Base-by-base conservation (phyloP, 2,113 vertebrate species). In the Tragelaphus imberbis region DNA sequence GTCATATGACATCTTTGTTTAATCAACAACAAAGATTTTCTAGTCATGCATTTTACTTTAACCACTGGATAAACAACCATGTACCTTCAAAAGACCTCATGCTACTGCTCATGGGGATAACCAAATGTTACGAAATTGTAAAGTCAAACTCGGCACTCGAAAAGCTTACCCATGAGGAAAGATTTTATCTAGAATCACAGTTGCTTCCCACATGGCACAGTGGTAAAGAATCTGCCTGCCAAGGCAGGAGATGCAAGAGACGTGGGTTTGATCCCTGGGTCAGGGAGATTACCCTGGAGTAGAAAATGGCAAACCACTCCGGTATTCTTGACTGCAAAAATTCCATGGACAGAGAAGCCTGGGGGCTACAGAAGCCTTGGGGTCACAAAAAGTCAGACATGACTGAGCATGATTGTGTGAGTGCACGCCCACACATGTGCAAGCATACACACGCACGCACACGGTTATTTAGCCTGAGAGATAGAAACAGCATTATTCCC, bases 1-100 rank as follows among this genome's bases (percentile, higher is more conserved):
- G 80, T 84, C 59, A 58, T 40, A 80, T 71, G 84, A 95, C 51
- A 88, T 84, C 56, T 79, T 92, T 30, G 30, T 95, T 96, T 94
- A 95, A 91, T 91, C 53, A 94, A 95, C 51, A 94, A 88, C 44
- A 96, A 95, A 80, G 12, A 92, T 96, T 79, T 94, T 40, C 53
- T 47, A 91, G 21, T 49, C 36, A 55, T 55, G 36, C 27, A 82
- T 51, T 95, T 95, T 88, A 92, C 49, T 92, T 84, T 90, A 93
- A 91, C 63, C 80, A 90, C 36, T 93, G 86, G 44, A 75, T 63
- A 96, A 97, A 97, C 61, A 90, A 82, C 47, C 51, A 79, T 27
- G 61, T 49, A 58, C 71, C 63, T 61, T 92, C 65, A 68, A 86
- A 93, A 96, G 87, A 91, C 12, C 23, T 91, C 90, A 44, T 44